phyloP scores from a whole-genome alignment of 2,888 invertebrate species.

The Meganola albula region DNA sequence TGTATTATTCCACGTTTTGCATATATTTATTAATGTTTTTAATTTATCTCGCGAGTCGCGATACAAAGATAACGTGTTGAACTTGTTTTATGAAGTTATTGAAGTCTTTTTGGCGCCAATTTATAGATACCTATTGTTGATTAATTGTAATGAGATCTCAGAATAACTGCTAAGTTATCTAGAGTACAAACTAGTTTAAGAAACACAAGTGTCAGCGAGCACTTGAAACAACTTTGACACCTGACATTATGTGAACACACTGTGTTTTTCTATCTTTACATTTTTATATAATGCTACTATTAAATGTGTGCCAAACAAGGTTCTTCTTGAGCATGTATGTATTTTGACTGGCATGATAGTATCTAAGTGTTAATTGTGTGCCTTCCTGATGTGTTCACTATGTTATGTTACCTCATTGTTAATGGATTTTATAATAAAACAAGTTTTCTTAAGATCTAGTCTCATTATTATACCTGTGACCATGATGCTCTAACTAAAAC shows the following conservation, averaged over 20 bases:
- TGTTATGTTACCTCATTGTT: slow-evolving; percentile 48
- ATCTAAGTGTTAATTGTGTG: too few species aligned
- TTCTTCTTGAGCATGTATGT: too few species aligned
- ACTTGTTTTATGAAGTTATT: slow-evolving; percentile 11
- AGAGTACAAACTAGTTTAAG: slow-evolving; percentile 41
- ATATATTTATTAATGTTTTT: too few species aligned
- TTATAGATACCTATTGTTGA: too few species aligned
- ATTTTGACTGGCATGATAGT: too few species aligned
- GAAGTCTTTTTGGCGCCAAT: too few species aligned
- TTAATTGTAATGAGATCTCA: slow-evolving; percentile 46
- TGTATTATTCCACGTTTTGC: too few species aligned
- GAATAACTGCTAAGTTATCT: slow-evolving; percentile 21
- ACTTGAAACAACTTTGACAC: not conserved
- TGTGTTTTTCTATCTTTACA: too few species aligned
- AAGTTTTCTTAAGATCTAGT: slow-evolving; percentile 4
- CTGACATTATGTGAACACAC: not conserved
- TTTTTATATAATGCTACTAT: too few species aligned
- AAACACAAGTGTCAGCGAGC: slow-evolving; percentile 6
- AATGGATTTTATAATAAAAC: slow-evolving; percentile 30
- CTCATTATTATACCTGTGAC: not conserved
- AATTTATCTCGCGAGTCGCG: too few species aligned
- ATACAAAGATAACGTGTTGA: too few species aligned
- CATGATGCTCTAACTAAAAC: not conserved
- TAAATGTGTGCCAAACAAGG: too few species aligned
- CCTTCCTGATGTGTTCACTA: slow-evolving; percentile 44